A percentile compares a stretch with the other conserved stretches of the same genome.
These are phyloP conservation scores for Montipora sp. DNA, from an alignment of 64 coral and sea anemone species.

Conservation along the genomic window DNA sequence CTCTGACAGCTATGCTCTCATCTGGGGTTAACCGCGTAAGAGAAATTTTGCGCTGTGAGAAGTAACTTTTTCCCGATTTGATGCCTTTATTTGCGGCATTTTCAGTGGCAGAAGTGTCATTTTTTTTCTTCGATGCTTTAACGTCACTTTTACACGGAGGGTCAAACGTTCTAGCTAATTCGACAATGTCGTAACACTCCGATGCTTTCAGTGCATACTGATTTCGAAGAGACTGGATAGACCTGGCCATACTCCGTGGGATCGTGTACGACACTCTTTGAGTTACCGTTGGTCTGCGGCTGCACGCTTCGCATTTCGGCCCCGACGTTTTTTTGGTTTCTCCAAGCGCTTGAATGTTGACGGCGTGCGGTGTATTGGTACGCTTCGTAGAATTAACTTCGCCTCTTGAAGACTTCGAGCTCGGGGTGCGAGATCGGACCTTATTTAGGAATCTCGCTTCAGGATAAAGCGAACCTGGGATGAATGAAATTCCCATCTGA, in stretches of 20 bases:
- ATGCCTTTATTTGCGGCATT: slow-evolving; percentile 61
- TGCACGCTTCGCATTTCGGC: slow-evolving; percentile 56
- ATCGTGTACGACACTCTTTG: neutral
- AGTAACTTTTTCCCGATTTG: slow-evolving; percentile 79
- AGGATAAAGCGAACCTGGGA: slow-evolving; percentile 83
- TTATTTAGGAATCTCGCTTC: slow-evolving; percentile 50
- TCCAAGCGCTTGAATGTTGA: neutral
- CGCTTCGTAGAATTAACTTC: slow-evolving; percentile 23
- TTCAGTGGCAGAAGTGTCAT: neutral
- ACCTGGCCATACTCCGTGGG: slow-evolving; percentile 37
- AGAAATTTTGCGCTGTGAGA: slow-evolving; percentile 80
- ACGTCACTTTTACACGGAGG: slow-evolving; percentile 77
- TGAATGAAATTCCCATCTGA: slow-evolving; percentile 66
- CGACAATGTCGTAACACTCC: slow-evolving; percentile 88
- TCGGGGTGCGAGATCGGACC: neutral
- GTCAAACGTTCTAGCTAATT: slow-evolving; percentile 84
- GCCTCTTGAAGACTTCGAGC: neutral
- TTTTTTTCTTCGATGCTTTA: slow-evolving; percentile 24
- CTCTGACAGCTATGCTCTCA: slow-evolving; percentile 74
- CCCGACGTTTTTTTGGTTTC: neutral
- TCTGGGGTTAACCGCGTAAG: slow-evolving; percentile 50
- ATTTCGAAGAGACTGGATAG: slow-evolving; percentile 59
- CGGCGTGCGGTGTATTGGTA: neutral
- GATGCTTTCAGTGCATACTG: slow-evolving; percentile 87
- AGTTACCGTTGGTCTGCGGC: slow-evolving; percentile 12